A percentile compares a stretch with the other conserved stretches of the same genome.
These are phyloP conservation scores for Meganola albula DNA, from an alignment of 2,888 invertebrate species.

Conservation along the genomic window DNA sequence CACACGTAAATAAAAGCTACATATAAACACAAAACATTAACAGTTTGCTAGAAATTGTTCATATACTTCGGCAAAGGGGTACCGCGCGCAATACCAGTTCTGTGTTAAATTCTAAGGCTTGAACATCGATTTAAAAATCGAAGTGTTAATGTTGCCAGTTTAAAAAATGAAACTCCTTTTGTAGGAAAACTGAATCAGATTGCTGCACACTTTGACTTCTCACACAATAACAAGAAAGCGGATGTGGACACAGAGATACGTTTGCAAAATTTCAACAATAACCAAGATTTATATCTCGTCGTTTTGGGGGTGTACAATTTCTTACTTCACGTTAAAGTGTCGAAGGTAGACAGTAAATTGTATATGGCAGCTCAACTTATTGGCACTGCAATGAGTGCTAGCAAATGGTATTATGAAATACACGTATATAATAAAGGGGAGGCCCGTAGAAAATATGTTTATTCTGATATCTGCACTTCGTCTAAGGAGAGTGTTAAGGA, in stretches of 20 bases:
- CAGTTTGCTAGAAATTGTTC: too few species aligned
- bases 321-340: conserved; percentile 43
- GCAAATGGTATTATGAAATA: conserved; percentile 56
- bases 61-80: too few species aligned
- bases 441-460: conserved; percentile 44
- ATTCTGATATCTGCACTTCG: conserved; percentile 38
- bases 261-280: conserved; percentile 30
- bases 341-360: conserved; percentile 28
- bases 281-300: conserved; percentile 35
- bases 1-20: too few species aligned
- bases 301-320: conserved; percentile 42
- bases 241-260: conserved; percentile 45
- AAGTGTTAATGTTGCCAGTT: too few species aligned
- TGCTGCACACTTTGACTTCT: conserved; percentile 38
- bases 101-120: too few species aligned
- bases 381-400: conserved; percentile 45
- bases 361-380: conserved; percentile 47
- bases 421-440: conserved; percentile 54
- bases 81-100: too few species aligned
- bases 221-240: conserved; percentile 33
- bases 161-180: not conserved
- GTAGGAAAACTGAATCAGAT: conserved; percentile 49
- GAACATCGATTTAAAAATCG: too few species aligned
- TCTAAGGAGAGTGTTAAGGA: conserved; percentile 27
- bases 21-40: too few species aligned